Conservation (phyloP, 2,113 vertebrate species). For the Fulica atra region DNA sequence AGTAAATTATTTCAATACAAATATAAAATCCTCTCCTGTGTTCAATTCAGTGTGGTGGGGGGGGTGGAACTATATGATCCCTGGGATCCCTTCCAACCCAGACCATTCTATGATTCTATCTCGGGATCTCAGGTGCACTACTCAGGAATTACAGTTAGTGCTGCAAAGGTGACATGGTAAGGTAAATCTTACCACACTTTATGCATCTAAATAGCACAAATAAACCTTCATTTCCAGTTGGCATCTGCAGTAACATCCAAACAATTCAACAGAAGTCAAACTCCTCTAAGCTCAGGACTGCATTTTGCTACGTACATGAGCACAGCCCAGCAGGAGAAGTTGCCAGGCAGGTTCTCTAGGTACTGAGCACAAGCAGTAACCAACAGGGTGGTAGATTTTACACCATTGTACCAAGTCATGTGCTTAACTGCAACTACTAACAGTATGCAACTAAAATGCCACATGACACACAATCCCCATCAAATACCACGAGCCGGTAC, state of each 20-base stretch:
- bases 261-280: neutral
- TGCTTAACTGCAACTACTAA: neutral
- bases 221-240: neutral
- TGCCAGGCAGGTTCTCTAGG: neutral
- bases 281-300: neutral
- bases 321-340: neutral
- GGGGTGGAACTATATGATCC: too few relatives aligned
- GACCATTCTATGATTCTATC: too few relatives aligned
- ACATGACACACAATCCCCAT: neutral
- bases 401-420: neutral
- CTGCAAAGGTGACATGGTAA: neutral
- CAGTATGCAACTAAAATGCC: neutral
- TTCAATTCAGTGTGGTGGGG: neutral
- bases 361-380: neutral
- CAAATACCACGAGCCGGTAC: slow-evolving; percentile 42
- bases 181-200: neutral
- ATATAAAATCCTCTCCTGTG: neutral
- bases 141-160: neutral
- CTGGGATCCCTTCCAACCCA: too few relatives aligned
- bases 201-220: neutral
- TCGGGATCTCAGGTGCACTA: neutral
- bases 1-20: neutral
- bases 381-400: neutral
- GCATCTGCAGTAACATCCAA: neutral
- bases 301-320: neutral